Conservation (phyloP, 2,888 invertebrate species). For the Epinotia brunnichana region DNA sequence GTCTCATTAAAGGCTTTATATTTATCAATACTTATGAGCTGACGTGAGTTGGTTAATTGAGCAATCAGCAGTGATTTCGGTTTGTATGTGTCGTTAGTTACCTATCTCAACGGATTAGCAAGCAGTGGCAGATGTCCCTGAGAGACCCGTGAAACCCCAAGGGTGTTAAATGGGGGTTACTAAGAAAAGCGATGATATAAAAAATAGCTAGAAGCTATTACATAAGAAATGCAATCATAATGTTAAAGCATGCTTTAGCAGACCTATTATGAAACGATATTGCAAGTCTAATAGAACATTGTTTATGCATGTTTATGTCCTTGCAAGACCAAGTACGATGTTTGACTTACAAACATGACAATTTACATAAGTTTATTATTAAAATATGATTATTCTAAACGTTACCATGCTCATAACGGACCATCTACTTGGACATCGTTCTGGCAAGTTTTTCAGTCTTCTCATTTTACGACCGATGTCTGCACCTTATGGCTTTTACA, state of each 20-base stretch:
- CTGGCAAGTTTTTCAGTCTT: conserved; percentile 35
- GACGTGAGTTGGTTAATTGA: conserved; percentile 18
- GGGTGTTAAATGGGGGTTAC: background rate
- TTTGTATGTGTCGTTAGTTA: background rate
- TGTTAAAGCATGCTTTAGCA: background rate
- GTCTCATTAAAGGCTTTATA: conserved; percentile 30
- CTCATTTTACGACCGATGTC: conserved; percentile 34
- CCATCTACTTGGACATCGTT: conserved; percentile 10
- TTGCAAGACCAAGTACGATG: conserved; percentile 17
- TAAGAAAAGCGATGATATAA: background rate
- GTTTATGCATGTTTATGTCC: conserved; percentile 11
- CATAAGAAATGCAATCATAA: background rate
- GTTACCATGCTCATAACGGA: conserved; percentile 12
- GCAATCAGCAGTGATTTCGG: conserved; percentile 7
- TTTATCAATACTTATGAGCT: conserved; percentile 27
- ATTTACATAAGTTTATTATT: conserved; percentile 18
- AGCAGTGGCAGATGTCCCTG: background rate
- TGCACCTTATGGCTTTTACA: conserved; percentile 41
- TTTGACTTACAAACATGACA: conserved; percentile 10
- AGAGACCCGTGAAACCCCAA: background rate
- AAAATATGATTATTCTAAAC: conserved; percentile 32
- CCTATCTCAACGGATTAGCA: too few species aligned
- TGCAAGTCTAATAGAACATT: conserved; percentile 8
- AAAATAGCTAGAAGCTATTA: background rate
- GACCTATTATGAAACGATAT: background rate